Base-by-base conservation (phyloP, 2,113 vertebrate species). In the Aphyosemion australe region DNA sequence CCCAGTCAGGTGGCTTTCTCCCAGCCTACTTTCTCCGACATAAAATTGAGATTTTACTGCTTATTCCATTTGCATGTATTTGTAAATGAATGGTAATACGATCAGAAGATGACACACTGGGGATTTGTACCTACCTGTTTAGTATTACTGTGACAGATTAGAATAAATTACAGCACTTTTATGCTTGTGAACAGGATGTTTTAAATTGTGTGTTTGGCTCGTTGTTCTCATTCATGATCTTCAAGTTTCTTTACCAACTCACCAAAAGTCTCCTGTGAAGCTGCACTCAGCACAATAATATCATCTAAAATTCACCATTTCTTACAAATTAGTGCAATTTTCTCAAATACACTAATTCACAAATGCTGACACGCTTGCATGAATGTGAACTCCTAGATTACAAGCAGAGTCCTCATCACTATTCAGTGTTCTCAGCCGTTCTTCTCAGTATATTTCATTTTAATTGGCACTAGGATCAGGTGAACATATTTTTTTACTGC, bases 61-160 rank as follows among this genome's bases (percentile, higher is more conserved):
- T 88, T 78, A 87, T 56, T 79, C 49, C 76, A 73, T 82, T 72
- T 74, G 77, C 72, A 86, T 79, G 71, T 43, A 85, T 88, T 87
- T 85, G 57, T 79, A 85, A 84, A 66, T 26, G 39, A 83, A 87
- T 62, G 48, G 54, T 21, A 65, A 79, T 63, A 48, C 32, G 49
- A 61, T 65, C 45, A 61, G 54, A 47, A 56, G 31, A 80, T 61
- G 21, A 79, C 51, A 61, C 62, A 80, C 9, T 16, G 42, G 42
- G 55, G 73, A 69, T 75, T 46, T 59, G 53, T 70, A n/a, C 60
- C 63, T 52, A 49, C 71, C 59, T 65, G 50, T 69, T 71, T 49
- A 42, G 20, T 52, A 62, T 20, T 57, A 79, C 66, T 49, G 56
- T 53, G 46, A 65, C 65, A 43, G 16, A 69, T 64, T 39, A 50